phyloP scores from a whole-genome alignment of 2,113 vertebrate species.

The Hypomesus transpacificus region DNA sequence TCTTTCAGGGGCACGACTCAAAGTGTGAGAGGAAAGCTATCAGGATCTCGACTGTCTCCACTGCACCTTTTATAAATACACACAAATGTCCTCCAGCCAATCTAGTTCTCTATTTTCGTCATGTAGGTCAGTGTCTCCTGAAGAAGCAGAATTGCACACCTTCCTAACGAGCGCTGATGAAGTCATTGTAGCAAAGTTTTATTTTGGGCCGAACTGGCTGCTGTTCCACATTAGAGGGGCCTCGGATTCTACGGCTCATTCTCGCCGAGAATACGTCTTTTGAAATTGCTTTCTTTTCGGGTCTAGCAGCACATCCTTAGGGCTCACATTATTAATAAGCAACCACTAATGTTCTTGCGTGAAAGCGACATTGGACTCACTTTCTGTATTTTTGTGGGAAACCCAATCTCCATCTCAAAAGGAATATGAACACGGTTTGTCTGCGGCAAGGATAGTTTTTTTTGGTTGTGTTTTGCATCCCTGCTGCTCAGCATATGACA shows the following conservation, averaged over 20 bases:
- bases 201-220: not conserved
- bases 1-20: constrained; percentile 11
- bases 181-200: constrained; percentile 40
- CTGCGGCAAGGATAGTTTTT: too few species aligned
- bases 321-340: too few species aligned
- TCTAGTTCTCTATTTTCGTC: constrained; percentile 63
- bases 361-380: too few species aligned
- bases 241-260: not conserved
- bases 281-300: not conserved
- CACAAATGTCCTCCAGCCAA: constrained; percentile 36
- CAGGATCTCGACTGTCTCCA: constrained; percentile 29
- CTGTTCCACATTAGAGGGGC: constrained; percentile 5
- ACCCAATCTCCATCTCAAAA: too few species aligned
- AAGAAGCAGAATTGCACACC: constrained; percentile 44
- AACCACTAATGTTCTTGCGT: too few species aligned
- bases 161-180: constrained; percentile 48
- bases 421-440: too few species aligned
- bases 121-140: constrained; percentile 65
- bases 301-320: too few species aligned
- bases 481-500: too few species aligned
- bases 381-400: too few species aligned
- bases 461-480: too few species aligned
- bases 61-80: constrained; percentile 38
- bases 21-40: constrained; percentile 7
- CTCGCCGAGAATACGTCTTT: not conserved